phyloP scores from a whole-genome alignment of 2,113 vertebrate genomes.

The Gasterosteus nipponicus region DNA sequence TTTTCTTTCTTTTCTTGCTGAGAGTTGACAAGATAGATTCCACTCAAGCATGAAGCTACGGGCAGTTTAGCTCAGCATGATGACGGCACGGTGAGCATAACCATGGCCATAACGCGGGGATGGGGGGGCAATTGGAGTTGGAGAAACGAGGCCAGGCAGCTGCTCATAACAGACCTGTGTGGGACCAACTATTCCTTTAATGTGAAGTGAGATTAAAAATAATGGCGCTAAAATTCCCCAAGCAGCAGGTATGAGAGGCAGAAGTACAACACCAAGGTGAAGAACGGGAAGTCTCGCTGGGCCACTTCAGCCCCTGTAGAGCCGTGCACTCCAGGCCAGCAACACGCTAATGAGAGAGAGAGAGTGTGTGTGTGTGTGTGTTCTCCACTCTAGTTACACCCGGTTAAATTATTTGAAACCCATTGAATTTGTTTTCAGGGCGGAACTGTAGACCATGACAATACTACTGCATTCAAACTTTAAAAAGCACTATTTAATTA shows the following conservation, averaged over 20 bases:
- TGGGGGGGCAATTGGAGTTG: too few relatives aligned
- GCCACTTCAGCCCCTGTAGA: neutral
- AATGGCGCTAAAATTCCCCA: neutral
- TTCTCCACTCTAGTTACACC: neutral
- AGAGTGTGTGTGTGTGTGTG: too few relatives aligned
- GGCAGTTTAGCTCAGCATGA: neutral
- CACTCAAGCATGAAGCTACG: neutral
- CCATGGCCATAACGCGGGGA: too few relatives aligned
- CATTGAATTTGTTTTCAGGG: neutral
- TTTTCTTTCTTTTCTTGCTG: too few relatives aligned
- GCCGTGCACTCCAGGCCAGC: neutral
- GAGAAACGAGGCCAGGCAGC: too few relatives aligned
- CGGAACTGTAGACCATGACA: neutral
- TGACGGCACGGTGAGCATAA: neutral
- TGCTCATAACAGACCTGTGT: too few relatives aligned
- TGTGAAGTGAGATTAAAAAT: too few relatives aligned
- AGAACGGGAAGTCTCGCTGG: too few relatives aligned
- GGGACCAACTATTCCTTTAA: too few relatives aligned
- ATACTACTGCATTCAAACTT: neutral
- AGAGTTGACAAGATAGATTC: neutral
- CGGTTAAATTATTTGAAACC: neutral
- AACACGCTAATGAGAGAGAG: neutral
- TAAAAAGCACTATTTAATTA: neutral
- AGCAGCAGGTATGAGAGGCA: neutral
- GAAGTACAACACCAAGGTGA: too few relatives aligned